Evolutionary conservation across 2,113 vertebrate species (phyloP), one percentile per base, ranked within the genome.

Genomic region (Rhea americana): DNA sequence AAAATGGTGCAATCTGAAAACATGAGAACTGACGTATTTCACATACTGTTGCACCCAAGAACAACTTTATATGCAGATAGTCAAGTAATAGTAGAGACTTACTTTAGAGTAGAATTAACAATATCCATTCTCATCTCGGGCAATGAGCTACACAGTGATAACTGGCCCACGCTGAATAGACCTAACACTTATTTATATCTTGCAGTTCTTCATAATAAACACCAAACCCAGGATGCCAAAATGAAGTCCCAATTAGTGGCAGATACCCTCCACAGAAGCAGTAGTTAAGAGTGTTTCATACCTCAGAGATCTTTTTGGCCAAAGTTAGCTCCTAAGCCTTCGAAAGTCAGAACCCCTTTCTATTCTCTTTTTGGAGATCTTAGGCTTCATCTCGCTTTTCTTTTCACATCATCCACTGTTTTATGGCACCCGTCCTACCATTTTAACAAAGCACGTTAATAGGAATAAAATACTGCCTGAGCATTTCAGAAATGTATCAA

Each of bases 341-440:
- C 82, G 48, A 16, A 39, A 73, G 16, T 3, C 11, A 65, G 32
- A 73, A 79, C 6, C 18, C 5, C 6, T n/a, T 48, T 66, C 6
- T 7, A 37, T 77, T 53, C 6, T 12, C 18, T 25, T 45, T 82
- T 30, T 58, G 11, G 30, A 32, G 24, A 53, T 8, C 22, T 68
- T 0, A 48, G 2, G 19, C 32, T 93, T 74, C 5, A 3, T 22
- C 51, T 28, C 68, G 76, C 4, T 26, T 37, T 11, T 6, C 37
- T 73, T 76, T 51, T 61, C 39, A 73, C 32, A 4, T 3, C 48
- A 16, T 5, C 16, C 7, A 2, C 2, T 72, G 50, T 16, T 72
- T 30, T 14, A 53, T 0, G 3, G 66, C 39, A 68, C 48, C 48
- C 58, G 7, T 0, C 12, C 15, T 21, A 14, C 28, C 45, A 9